Evolutionary conservation across 2,797 vertebrate species (phyloP).

Genomic region (Hemitrygon akajei): DNA sequence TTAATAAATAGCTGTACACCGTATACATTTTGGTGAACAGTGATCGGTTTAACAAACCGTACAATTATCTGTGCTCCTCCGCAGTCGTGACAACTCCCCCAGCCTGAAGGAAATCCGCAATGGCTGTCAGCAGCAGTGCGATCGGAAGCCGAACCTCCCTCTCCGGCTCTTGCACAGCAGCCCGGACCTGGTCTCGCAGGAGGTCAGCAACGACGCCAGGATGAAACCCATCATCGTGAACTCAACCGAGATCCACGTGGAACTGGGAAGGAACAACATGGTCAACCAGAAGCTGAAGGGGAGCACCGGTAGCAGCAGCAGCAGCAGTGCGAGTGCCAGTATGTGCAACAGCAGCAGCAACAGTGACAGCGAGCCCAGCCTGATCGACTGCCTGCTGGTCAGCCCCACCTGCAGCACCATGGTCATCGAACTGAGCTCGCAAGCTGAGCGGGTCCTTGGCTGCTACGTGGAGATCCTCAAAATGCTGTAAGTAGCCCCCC

Average conservation of each 20-base stretch:
- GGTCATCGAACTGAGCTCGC: conserved; percentile 91
- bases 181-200: conserved; percentile 66
- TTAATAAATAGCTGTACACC: background rate
- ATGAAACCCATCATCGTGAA: conserved; percentile 76
- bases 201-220: conserved; percentile 61
- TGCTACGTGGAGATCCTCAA: conserved; percentile 97
- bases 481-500: conserved; percentile 82
- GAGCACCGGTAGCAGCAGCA: conserved; percentile 54
- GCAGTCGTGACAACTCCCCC: conserved; percentile 91
- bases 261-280: conserved; percentile 86
- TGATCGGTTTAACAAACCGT: background rate
- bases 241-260: conserved; percentile 90
- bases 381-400: conserved; percentile 97
- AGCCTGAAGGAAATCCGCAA: conserved; percentile 97
- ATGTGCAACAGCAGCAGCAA: background rate
- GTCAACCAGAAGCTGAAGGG: conserved; percentile 75
- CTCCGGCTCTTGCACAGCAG: conserved; percentile 84
- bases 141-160: conserved; percentile 88
- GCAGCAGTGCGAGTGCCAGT: background rate
- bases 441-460: conserved; percentile 89
- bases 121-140: conserved; percentile 90
- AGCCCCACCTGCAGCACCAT: conserved; percentile 87
- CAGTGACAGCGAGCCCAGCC: conserved; percentile 87
- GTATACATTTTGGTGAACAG: background rate
- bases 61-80: conserved; percentile 17